Conservation (phyloP, 2,113 vertebrate genomes). For the Thryonomys swinderianus region DNA sequence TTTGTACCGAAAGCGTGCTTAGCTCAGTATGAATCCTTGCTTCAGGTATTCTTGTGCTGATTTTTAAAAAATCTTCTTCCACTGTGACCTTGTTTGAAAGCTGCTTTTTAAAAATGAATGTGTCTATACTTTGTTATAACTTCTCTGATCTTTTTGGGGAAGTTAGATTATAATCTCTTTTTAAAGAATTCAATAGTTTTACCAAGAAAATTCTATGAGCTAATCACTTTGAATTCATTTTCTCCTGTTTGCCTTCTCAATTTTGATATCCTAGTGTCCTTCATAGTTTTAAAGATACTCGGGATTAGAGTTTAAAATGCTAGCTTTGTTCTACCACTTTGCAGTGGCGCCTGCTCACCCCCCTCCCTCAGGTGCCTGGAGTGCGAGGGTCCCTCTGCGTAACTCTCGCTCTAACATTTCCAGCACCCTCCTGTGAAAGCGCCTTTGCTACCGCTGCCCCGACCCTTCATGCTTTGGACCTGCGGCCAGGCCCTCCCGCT, state of each 20-base stretch:
- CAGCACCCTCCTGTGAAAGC: background rate
- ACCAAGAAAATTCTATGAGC: background rate
- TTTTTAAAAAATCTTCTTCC: background rate
- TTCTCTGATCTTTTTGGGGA: constrained; percentile 42
- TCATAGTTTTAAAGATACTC: background rate
- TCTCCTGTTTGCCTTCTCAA: background rate
- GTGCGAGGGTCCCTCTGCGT: background rate
- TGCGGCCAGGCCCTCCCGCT: too few relatives aligned
- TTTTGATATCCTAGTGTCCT: background rate
- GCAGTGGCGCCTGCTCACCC: background rate
- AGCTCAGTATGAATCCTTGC: background rate
- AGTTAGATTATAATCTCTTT: background rate
- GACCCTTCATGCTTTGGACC: background rate
- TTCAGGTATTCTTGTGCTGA: background rate
- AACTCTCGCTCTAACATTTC: background rate
- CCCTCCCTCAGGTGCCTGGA: background rate
- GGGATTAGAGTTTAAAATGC: background rate
- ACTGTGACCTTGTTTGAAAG: constrained; percentile 9
- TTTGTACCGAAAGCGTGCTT: background rate
- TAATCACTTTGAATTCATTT: constrained; percentile 31
- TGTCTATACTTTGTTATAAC: background rate
- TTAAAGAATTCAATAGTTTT: constrained; percentile 20
- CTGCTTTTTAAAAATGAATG: background rate
- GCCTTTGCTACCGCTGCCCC: background rate
- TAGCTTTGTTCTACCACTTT: background rate